Evolutionary conservation across 2,888 invertebrate species (phyloP), one percentile per base, ranked within the genome.

Genomic region (Palloptera scutellata): DNA sequence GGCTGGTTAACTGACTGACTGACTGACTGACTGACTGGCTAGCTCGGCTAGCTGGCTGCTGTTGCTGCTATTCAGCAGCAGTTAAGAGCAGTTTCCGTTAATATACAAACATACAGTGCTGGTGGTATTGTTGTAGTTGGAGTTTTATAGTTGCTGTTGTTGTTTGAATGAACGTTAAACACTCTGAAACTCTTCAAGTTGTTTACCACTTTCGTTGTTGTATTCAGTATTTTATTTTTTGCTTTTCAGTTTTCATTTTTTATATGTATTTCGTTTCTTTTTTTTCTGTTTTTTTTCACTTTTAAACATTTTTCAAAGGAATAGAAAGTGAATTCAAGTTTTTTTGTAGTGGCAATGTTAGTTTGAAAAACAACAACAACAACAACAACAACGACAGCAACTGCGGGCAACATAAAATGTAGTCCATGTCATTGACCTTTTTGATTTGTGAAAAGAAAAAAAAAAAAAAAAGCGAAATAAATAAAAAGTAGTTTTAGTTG

Each of bases 401-500:
- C 15, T 62, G 40, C 42, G 62, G 45, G 11, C 72, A 67, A 59
- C 70, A 66, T 66, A 75, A 79, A 79, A 69, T 57, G 76, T 78
- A 76, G 81, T 77, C 71, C 81, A 81, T 77, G 79, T 81, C 79
- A 79, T 78, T 79, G 81, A 79, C 81, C 79, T 79, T 77, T 55
- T 43, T 30, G 30, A 30, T 30, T 30, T 30, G 3, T 4, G 6
- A 30, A 30, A 30, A 30, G 6, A 30, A 30, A 4, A 30, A 30
- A 30, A 30, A 30, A 30, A 30, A 30, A 30, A 4, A 30, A 30
- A 30, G 6, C 6, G 2, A 30, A 30, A 30, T 4, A 30, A 30
- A 30, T 30, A 6, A 30, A 30, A 12, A 19, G 15, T 17, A 17
- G 43, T 0, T 1, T 0, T 41, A 53, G 52, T 41, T 61, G 42